These are phyloP conservation scores for Nasua narica DNA, from an alignment of 2,797 vertebrate species.

Conservation along the genomic window DNA sequence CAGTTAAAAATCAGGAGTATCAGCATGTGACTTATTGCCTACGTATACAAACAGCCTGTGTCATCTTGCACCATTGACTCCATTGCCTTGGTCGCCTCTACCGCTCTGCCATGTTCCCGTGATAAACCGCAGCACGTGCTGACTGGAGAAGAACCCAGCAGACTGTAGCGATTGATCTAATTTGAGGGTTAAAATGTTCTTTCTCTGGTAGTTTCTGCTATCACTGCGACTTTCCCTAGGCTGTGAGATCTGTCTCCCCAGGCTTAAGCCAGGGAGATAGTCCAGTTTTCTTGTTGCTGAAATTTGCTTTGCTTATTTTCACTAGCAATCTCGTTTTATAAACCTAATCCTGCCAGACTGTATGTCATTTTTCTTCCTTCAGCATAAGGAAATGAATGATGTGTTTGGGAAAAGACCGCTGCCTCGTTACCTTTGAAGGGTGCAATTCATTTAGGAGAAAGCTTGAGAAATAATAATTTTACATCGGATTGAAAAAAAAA, in stretches of 20 bases:
- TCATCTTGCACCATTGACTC: not conserved
- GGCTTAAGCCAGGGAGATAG: not conserved
- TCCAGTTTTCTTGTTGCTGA: conserved; percentile 38
- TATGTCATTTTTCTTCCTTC: not conserved
- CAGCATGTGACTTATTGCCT: not conserved
- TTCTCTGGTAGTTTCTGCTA: conserved; percentile 25
- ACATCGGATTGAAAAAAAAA: not conserved
- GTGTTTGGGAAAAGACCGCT: not conserved
- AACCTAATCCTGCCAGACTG: not conserved
- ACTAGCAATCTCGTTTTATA: conserved; percentile 49
- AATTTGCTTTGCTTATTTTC: conserved; percentile 59
- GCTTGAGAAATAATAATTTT: not conserved
- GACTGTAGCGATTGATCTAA: not conserved
- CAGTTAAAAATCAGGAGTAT: not conserved
- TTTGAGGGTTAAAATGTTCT: conserved; percentile 28
- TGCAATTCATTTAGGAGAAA: not conserved
- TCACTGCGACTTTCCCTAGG: conserved; percentile 15
- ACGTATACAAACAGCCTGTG: not conserved
- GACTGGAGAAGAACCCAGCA: not conserved
- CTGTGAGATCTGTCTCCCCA: conserved; percentile 33
- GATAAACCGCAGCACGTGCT: not conserved
- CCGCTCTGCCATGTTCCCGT: not conserved
- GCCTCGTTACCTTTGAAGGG: not conserved
- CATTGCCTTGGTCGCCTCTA: not conserved
- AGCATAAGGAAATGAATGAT: not conserved